Base-by-base conservation (phyloP, 2,797 vertebrate species). In the Trichosurus vulpecula region DNA sequence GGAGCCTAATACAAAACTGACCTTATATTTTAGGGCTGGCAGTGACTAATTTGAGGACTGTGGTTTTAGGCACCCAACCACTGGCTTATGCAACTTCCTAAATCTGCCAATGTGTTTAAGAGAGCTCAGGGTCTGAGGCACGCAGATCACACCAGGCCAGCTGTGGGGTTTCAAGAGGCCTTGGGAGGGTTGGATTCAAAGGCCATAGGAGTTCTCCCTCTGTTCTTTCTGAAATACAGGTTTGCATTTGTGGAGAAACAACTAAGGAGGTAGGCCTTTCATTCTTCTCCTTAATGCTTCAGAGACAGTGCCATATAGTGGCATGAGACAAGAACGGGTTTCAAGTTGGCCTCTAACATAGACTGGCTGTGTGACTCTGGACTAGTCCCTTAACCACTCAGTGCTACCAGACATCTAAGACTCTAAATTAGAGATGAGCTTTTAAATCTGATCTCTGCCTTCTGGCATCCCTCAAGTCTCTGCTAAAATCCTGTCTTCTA, bases 41-140 rank as follows among this genome's bases (percentile, higher is more conserved):
- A n/a, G 53, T 89, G 35, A 55, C 94, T 94, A 54, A 87, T 92
- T 57, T 90, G 29, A 94, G 89, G 81, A 96, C 0, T 97, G 94
- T 55, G 91, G 97, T 90, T 89, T 87, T 56, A 95, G 95, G 91
- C 95, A 95, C 53, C 90, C 54, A 97, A 92, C 94, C 97, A 91
- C 94, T 52, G 96, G 55, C 90, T 97, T 97, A 96, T 47, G 81
- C 96, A 98, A 95, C 92, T 96, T 95, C 57, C 95, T 93, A 89
- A 96, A 93, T 95, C 57, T 57, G 93, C 52, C 90, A 74, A 66
- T 27, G 35, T 14, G 4, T 47, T 90, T 90, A n/a, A 47, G 47
- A 93, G 91, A 92, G 91, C 1, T 5, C 6, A 90, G 41, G 94
- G 54, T 25, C 61, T 55, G 19, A 25, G 6, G 11, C 41, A 57